Conservation (phyloP, 2,113 vertebrate genomes). For the Stegostoma tigrinum region DNA sequence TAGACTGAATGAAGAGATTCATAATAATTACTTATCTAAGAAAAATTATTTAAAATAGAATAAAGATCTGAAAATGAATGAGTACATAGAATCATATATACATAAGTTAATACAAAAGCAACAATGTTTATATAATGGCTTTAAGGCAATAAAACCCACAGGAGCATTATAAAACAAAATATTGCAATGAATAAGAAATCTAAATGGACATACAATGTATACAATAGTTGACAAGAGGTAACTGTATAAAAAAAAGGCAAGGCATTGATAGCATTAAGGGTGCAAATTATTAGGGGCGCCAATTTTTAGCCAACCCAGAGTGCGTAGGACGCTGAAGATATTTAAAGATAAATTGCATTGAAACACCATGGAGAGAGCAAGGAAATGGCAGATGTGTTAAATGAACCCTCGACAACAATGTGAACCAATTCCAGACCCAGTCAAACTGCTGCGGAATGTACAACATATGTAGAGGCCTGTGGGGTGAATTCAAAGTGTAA, state of each 20-base stretch:
- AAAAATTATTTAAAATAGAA: neutral
- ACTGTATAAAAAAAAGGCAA: neutral
- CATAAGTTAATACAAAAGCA: neutral
- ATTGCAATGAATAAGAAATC: neutral
- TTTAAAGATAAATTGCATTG: neutral
- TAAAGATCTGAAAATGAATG: neutral
- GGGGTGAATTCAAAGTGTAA: neutral
- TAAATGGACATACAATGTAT: neutral
- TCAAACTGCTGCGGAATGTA: conserved; percentile 5
- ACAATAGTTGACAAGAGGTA: neutral
- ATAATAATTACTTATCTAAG: neutral
- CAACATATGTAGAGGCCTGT: conserved; percentile 27
- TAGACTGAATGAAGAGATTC: neutral
- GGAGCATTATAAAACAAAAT: neutral
- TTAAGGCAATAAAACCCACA: neutral
- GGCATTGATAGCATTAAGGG: neutral
- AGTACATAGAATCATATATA: neutral
- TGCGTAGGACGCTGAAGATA: neutral
- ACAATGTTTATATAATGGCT: neutral
- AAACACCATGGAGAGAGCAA: neutral
- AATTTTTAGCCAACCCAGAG: neutral
- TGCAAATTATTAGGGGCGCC: neutral
- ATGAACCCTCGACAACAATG: neutral
- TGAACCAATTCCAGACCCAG: neutral
- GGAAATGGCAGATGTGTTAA: conserved; percentile 29